phyloP scores from a whole-genome alignment of 37 sponge, comb jelly and placozoan species.

The Petrosia ficiformis region DNA sequence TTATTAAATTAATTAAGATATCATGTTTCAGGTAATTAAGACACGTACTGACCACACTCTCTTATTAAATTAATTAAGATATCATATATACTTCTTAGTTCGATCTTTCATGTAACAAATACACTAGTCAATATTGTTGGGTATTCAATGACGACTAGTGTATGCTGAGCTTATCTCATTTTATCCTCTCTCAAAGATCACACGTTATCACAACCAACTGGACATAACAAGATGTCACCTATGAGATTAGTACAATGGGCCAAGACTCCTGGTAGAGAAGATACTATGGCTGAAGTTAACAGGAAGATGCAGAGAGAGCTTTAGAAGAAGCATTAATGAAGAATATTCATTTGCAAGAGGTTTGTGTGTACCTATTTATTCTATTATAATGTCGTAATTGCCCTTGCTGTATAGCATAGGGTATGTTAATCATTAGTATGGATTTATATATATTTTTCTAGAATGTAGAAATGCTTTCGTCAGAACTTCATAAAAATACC shows the following conservation, averaged over 20 bases:
- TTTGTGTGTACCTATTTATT: slow-evolving; percentile 1
- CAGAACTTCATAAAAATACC: slow-evolving; percentile 16
- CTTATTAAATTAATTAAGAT: too few species aligned
- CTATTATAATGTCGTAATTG: not conserved
- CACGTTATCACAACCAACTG: not conserved
- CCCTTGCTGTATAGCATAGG: not conserved
- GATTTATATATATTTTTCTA: not conserved
- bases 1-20: too few species aligned
- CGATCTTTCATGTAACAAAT: too few species aligned
- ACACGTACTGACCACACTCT: not conserved
- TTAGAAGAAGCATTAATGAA: slow-evolving; percentile 83
- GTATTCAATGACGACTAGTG: too few species aligned
- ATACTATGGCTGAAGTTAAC: slow-evolving; percentile 46
- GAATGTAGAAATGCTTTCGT: slow-evolving; percentile 30
- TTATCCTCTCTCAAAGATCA: not conserved
- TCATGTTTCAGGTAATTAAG: slow-evolving; percentile 43
- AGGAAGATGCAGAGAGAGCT: slow-evolving; percentile 70
- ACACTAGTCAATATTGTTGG: too few species aligned
- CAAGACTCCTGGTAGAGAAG: slow-evolving; percentile 8
- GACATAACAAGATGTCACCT: slow-evolving; percentile 48
- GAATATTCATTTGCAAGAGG: slow-evolving; percentile 76
- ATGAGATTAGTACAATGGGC: slow-evolving; percentile 36
- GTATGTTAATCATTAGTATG: not conserved
- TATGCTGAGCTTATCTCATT: not conserved
- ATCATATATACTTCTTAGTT: too few species aligned